A percentile compares a stretch with the other conserved stretches of the same genome.
phyloP scores from a whole-genome alignment of 2,888 invertebrate species.

The Eurytoma californica region DNA sequence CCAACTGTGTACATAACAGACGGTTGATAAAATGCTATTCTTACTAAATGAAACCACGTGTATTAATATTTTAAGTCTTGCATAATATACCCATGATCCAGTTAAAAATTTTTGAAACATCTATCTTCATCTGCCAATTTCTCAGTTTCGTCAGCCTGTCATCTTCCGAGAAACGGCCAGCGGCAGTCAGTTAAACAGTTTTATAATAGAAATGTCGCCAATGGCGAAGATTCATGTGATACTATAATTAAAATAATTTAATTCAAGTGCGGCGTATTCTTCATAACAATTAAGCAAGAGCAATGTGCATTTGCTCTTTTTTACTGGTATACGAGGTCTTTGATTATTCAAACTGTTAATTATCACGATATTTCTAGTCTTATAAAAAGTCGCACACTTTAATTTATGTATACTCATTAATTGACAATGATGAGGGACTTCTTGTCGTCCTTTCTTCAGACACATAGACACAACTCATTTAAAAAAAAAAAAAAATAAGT shows the following conservation, averaged over 20 bases:
- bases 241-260: neutral
- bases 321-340: neutral
- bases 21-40: neutral
- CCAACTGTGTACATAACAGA: conserved; percentile 36
- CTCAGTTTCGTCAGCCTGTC: too few species aligned
- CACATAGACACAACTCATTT: conserved; percentile 3
- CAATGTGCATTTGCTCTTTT: neutral
- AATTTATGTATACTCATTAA: conserved; percentile 8
- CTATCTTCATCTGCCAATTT: too few species aligned
- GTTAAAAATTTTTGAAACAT: neutral
- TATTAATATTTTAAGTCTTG: neutral
- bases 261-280: neutral
- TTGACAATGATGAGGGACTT: neutral
- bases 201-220: too few species aligned
- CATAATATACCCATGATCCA: neutral
- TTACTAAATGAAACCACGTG: neutral
- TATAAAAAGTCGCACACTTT: conserved; percentile 17
- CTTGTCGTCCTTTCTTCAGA: neutral
- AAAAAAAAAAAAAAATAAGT: neutral
- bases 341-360: conserved; percentile 31
- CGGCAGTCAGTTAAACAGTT: neutral
- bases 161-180: neutral
- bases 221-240: too few species aligned
- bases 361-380: conserved; percentile 8
- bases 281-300: neutral